A percentile compares a stretch with the other conserved stretches of the same genome.
These are phyloP conservation scores for Nannoperca australis DNA, from an alignment of 2,797 vertebrate genomes.

Conservation along the genomic window DNA sequence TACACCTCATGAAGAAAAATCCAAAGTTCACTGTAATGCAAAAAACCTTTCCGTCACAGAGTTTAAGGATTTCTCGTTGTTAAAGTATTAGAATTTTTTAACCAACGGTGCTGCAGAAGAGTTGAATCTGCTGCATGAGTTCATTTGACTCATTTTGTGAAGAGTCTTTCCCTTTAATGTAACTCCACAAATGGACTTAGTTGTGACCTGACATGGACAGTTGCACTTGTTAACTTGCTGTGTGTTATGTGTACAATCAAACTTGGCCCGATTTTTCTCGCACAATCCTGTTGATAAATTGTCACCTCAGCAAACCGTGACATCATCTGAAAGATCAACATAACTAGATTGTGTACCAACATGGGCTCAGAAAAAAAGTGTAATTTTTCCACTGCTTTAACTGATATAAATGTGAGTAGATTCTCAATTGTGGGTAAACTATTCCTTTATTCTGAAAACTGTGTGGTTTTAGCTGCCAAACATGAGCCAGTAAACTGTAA, in stretches of 20 bases:
- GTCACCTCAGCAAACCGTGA: neutral
- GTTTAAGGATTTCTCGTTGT: neutral
- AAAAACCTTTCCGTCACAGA: too few relatives aligned
- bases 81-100: neutral
- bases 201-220: neutral
- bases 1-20: neutral
- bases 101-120: neutral
- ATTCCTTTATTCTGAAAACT: conserved; percentile 22
- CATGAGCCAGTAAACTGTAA: conserved; percentile 45
- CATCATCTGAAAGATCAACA: conserved; percentile 12
- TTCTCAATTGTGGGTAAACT: neutral
- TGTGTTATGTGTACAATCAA: neutral
- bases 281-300: neutral
- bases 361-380: neutral
- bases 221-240: neutral
- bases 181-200: neutral
- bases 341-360: neutral
- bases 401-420: neutral
- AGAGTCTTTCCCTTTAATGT: neutral
- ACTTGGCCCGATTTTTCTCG: neutral
- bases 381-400: neutral
- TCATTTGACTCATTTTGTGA: neutral
- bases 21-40: too few relatives aligned
- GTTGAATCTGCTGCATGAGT: neutral
- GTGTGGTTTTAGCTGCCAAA: conserved; percentile 32